These are phyloP conservation scores for Climacteris rufus DNA, from an alignment of 2,113 vertebrate species.

Conservation along the genomic window DNA sequence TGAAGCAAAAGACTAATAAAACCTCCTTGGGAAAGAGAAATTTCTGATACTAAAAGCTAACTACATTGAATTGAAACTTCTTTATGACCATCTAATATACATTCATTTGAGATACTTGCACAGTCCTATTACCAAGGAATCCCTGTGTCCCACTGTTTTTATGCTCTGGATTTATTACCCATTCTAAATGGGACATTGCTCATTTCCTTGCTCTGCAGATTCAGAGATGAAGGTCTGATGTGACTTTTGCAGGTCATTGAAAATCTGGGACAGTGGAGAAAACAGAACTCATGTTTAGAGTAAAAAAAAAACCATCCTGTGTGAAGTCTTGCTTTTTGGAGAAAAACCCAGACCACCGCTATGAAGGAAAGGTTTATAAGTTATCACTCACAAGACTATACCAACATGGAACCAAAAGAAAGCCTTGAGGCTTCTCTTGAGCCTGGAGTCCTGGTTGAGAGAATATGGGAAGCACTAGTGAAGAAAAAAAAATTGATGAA, in stretches of 20 bases:
- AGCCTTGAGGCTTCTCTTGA: not conserved
- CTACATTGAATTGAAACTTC: not conserved
- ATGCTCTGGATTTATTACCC: not conserved
- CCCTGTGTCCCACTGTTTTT: not conserved
- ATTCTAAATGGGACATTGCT: not conserved
- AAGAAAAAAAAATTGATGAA: not conserved
- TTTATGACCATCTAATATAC: not conserved
- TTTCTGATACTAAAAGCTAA: not conserved
- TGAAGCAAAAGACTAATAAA: not conserved
- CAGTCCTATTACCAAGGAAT: not conserved
- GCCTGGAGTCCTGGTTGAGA: not conserved
- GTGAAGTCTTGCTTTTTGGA: not conserved
- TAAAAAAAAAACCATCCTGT: not conserved
- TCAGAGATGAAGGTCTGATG: not conserved
- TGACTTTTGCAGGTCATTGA: not conserved
- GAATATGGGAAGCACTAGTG: slow-evolving; percentile 4
- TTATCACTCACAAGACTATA: not conserved
- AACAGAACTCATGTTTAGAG: not conserved
- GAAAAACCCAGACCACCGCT: not conserved
- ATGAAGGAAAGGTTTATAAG: not conserved
- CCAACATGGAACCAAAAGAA: not conserved
- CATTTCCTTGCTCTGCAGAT: not conserved
- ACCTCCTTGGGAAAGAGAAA: not conserved
- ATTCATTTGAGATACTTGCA: not conserved
- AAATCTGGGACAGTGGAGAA: not conserved